phyloP scores from a whole-genome alignment of 2,113 vertebrate species.

The Proterorhinus semilunaris region DNA sequence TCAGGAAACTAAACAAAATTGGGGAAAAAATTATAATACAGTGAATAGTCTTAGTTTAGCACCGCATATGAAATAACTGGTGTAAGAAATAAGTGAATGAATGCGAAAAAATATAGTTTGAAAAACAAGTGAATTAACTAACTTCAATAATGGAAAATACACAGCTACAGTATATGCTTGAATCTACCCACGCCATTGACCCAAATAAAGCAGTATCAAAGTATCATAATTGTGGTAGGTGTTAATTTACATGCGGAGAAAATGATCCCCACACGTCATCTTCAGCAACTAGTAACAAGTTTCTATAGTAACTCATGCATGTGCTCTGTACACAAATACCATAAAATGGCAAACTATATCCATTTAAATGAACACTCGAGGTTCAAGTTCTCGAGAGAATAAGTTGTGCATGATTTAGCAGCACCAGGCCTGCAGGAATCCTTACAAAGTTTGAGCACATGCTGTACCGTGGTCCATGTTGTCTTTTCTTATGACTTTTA shows the following conservation, averaged over 20 bases:
- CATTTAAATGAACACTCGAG: slow-evolving; percentile 13
- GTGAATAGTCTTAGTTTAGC: too few relatives aligned
- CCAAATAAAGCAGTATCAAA: slow-evolving; percentile 1
- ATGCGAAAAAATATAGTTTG: too few relatives aligned
- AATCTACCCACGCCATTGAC: neutral
- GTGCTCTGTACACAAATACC: neutral
- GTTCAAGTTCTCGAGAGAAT: neutral
- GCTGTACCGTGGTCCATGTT: too few relatives aligned
- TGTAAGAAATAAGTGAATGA: too few relatives aligned
- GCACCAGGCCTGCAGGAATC: neutral
- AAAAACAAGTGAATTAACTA: too few relatives aligned
- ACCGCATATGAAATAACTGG: too few relatives aligned
- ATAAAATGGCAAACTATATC: slow-evolving; percentile 1
- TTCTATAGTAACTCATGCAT: slow-evolving; percentile 42
- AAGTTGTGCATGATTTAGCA: neutral
- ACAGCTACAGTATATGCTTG: neutral
- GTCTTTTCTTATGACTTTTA: too few relatives aligned
- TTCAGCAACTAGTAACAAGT: slow-evolving; percentile 24
- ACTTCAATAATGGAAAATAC: too few relatives aligned
- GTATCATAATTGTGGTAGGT: slow-evolving; percentile 26
- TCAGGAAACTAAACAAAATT: too few relatives aligned
- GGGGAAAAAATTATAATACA: too few relatives aligned
- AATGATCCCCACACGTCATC: slow-evolving; percentile 12
- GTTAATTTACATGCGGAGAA: slow-evolving; percentile 39
- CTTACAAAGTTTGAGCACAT: neutral